A percentile compares a stretch with the other conserved stretches of the same genome.
Evolutionary conservation across 2,888 invertebrate species (phyloP).

Genomic region (Orthosia incerta): DNA sequence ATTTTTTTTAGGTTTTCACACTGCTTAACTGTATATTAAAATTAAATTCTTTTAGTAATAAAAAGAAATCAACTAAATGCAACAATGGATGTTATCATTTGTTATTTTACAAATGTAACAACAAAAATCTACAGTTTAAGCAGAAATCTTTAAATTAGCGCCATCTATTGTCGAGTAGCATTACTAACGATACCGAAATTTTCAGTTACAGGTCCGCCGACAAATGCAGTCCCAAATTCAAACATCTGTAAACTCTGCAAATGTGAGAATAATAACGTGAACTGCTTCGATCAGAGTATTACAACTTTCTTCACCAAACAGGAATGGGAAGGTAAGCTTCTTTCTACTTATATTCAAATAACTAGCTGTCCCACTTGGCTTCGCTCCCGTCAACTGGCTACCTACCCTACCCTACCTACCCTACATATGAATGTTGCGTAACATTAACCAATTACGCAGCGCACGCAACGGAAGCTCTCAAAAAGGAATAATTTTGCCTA

Average conservation of each 20-base stretch:
- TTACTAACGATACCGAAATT: constrained; percentile 60
- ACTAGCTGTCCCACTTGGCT: no score
- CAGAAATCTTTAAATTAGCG: constrained; percentile 26
- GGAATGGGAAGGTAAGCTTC: constrained; percentile 89
- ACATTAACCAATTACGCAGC: no score
- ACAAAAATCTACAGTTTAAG: no score
- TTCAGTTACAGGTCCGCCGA: constrained; percentile 51
- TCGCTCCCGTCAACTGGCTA: no score
- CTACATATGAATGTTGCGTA: no score
- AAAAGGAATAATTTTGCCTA: no score
- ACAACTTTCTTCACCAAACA: constrained; percentile 87
- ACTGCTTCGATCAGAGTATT: constrained; percentile 90
- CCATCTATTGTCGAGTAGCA: constrained; percentile 74
- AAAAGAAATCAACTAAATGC: not conserved
- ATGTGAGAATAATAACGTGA: constrained; percentile 87
- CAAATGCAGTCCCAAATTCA: constrained; percentile 67
- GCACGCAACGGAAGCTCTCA: no score
- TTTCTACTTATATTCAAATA: not conserved
- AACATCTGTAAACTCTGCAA: constrained; percentile 90
- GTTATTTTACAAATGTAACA: not conserved
- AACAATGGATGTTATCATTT: no score
- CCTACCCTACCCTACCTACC: no score
- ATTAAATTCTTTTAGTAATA: not conserved
- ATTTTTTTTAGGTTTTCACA: no score
- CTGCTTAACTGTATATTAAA: not conserved